A percentile compares a stretch with the other conserved stretches of the same genome.
These are phyloP conservation scores for Hypercompe scribonia DNA, from an alignment of 2,888 invertebrate species.

Conservation along the genomic window DNA sequence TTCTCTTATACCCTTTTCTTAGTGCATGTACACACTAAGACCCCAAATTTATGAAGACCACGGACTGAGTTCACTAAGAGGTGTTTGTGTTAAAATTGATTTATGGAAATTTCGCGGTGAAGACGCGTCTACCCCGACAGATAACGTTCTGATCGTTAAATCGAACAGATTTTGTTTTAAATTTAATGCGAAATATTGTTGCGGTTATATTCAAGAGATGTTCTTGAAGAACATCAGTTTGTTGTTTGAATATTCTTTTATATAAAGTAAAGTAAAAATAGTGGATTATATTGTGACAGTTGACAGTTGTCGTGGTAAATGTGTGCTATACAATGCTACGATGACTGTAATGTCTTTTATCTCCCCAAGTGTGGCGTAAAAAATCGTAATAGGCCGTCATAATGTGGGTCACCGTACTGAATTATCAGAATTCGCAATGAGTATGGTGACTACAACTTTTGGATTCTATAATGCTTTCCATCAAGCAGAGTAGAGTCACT, in stretches of 20 bases:
- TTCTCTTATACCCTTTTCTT: background rate
- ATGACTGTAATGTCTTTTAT: too few relatives aligned
- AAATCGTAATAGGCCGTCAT: too few relatives aligned
- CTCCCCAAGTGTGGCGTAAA: too few relatives aligned
- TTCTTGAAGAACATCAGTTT: background rate
- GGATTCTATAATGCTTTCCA: too few relatives aligned
- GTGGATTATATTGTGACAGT: too few relatives aligned
- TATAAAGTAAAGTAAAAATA: too few relatives aligned
- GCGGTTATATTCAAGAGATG: slow-evolving; percentile 21
- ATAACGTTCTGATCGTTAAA: slow-evolving; percentile 69
- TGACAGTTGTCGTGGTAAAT: too few relatives aligned
- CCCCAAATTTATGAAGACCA: slow-evolving; percentile 62
- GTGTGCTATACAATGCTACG: too few relatives aligned
- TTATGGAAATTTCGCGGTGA: slow-evolving; percentile 82
- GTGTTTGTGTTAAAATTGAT: slow-evolving; percentile 86
- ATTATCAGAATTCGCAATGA: too few relatives aligned
- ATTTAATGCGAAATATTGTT: slow-evolving; percentile 39
- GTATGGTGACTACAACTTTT: too few relatives aligned
- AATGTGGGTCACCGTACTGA: too few relatives aligned
- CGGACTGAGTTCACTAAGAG: slow-evolving; percentile 84
- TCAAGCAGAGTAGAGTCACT: too few relatives aligned
- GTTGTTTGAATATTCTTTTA: background rate
- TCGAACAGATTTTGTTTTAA: slow-evolving; percentile 65
- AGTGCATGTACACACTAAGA: slow-evolving; percentile 34
- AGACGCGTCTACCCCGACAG: slow-evolving; percentile 71